Evolutionary conservation across 1,140 invertebrate genomes (phyloP).

Genomic region (Rhopalosiphum padi): DNA sequence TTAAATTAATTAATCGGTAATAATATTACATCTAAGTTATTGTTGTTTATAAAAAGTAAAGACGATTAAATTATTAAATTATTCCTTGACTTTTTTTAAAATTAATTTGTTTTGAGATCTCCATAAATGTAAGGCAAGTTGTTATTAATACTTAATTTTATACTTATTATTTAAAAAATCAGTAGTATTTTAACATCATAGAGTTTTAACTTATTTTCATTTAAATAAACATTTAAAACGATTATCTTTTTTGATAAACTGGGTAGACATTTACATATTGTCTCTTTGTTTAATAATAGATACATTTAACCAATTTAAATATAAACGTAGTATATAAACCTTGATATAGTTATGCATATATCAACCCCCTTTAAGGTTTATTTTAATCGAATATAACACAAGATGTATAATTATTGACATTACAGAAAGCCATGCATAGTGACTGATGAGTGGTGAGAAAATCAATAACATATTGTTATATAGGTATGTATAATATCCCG

Average conservation of each 20-base stretch:
- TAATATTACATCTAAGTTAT: background rate
- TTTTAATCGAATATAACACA: conserved; percentile 11
- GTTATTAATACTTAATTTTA: background rate
- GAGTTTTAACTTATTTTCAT: background rate
- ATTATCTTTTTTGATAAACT: background rate
- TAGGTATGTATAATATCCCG: background rate
- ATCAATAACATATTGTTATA: conserved; percentile 18
- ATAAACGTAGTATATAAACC: background rate
- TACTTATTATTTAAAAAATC: background rate
- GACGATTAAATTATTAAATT: background rate
- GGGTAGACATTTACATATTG: background rate
- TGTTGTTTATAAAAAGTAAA: background rate
- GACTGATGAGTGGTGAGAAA: background rate
- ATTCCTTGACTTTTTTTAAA: background rate
- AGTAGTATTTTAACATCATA: background rate
- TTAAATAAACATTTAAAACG: background rate
- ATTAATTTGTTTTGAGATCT: background rate
- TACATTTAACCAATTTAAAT: background rate
- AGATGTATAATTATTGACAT: conserved; percentile 22
- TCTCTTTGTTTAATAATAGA: background rate
- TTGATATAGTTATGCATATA: background rate
- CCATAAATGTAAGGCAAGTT: background rate
- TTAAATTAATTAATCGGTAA: background rate
- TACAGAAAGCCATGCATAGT: background rate
- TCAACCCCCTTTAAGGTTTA: background rate